Evolutionary conservation across 2,797 vertebrate genomes (phyloP).

Genomic region (Carcharodon carcharias): DNA sequence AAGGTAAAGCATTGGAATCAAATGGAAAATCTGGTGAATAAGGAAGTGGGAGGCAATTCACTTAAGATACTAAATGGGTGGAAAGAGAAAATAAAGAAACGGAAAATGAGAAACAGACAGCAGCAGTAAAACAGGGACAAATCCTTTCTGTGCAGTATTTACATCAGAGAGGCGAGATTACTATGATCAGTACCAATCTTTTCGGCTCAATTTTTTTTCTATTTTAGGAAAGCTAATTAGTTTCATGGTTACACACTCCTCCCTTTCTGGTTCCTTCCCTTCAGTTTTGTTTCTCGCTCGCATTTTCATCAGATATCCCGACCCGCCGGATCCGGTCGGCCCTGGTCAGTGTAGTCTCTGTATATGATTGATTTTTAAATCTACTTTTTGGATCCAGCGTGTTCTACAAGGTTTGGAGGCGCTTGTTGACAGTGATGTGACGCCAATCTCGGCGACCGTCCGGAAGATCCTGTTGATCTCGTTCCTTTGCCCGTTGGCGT

Average conservation of each 20-base stretch:
- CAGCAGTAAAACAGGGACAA: not conserved
- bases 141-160: not conserved
- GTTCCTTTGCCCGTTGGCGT: not conserved
- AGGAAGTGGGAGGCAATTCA: not conserved
- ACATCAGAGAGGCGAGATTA: not conserved
- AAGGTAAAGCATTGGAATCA: not conserved
- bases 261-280: not conserved
- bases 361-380: not conserved
- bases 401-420: not conserved
- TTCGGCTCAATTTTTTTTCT: not conserved
- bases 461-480: not conserved
- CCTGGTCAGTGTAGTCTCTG: too few relatives aligned
- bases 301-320: not conserved
- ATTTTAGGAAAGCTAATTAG: not conserved
- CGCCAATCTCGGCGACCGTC: not conserved
- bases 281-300: not conserved
- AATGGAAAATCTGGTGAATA: slow-evolving; percentile 1
- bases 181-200: not conserved
- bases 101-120: not conserved
- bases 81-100: not conserved
- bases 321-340: not conserved
- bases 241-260: not conserved
- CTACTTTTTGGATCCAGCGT: not conserved
- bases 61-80: not conserved
- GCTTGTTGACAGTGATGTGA: not conserved